A percentile compares a stretch with the other conserved stretches of the same genome.
Conservation (phyloP, 2,113 vertebrate species). For the Dicrurus megarhynchus region DNA sequence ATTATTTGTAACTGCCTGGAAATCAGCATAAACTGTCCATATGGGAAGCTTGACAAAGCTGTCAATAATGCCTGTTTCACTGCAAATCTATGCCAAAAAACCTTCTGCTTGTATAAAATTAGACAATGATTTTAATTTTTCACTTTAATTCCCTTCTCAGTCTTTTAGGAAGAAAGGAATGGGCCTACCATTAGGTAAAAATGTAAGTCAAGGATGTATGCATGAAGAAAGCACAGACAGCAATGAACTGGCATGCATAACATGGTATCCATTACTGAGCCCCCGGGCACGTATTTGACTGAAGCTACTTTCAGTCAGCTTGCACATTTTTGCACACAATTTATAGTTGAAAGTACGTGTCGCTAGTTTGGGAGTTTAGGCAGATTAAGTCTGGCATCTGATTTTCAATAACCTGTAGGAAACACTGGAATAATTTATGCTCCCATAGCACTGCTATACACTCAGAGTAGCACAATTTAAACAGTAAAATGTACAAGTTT, state of each 20-base stretch:
- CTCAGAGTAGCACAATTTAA: background rate
- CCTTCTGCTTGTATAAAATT: background rate
- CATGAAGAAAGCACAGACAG: background rate
- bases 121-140: background rate
- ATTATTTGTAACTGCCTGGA: constrained; percentile 24
- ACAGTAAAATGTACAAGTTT: background rate
- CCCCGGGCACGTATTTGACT: background rate
- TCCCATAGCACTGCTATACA: background rate
- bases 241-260: background rate
- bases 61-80: constrained; percentile 12
- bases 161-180: background rate
- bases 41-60: constrained; percentile 10
- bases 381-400: background rate
- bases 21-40: background rate
- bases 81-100: background rate
- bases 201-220: background rate
- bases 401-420: background rate
- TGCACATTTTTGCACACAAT: background rate
- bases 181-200: background rate
- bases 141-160: background rate
- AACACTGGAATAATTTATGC: background rate
- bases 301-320: background rate
- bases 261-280: background rate
- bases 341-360: background rate
- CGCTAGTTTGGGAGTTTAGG: background rate